Evolutionary conservation across 1,140 invertebrate genomes (phyloP).

Genomic region (Laodelphax striatellus): DNA sequence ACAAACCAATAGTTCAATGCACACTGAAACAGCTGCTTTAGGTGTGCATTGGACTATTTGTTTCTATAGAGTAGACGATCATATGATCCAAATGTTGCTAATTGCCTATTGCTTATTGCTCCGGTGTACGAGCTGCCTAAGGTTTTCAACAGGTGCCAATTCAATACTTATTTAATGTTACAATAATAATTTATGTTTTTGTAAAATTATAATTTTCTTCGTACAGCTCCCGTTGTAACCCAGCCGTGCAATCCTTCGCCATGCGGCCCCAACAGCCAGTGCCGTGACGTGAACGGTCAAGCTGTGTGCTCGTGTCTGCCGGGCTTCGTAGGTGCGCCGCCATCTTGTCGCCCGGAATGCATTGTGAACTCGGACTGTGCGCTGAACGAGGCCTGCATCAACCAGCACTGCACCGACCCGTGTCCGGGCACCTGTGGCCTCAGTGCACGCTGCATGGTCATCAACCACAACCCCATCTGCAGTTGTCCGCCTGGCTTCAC

Average conservation of each 20-base stretch:
- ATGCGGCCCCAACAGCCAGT: conserved; percentile 44
- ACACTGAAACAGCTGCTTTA: too few relatives aligned
- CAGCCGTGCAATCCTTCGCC: conserved; percentile 38
- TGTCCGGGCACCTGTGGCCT: conserved; percentile 58
- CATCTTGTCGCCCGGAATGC: conserved; percentile 60
- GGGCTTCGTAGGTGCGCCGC: conserved; percentile 49
- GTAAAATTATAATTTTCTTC: too few relatives aligned
- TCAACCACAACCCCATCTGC: conserved; percentile 44
- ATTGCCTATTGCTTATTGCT: too few relatives aligned
- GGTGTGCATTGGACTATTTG: too few relatives aligned
- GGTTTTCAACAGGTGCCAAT: too few relatives aligned
- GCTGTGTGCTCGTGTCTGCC: conserved; percentile 42
- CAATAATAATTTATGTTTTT: too few relatives aligned
- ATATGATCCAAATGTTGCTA: too few relatives aligned
- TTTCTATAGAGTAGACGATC: too few relatives aligned
- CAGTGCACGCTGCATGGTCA: conserved; percentile 42
- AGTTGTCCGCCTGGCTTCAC: conserved; percentile 39
- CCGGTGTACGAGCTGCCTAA: too few relatives aligned
- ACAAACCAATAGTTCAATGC: too few relatives aligned
- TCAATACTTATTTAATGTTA: too few relatives aligned
- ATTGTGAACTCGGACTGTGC: conserved; percentile 57
- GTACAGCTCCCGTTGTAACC: conserved; percentile 10
- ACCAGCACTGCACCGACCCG: conserved; percentile 58
- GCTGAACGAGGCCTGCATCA: conserved; percentile 54
- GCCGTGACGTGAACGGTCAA: conserved; percentile 37